Evolutionary conservation across 1,140 invertebrate genomes (phyloP).

Genomic region (Pogonomyrmex barbatus): DNA sequence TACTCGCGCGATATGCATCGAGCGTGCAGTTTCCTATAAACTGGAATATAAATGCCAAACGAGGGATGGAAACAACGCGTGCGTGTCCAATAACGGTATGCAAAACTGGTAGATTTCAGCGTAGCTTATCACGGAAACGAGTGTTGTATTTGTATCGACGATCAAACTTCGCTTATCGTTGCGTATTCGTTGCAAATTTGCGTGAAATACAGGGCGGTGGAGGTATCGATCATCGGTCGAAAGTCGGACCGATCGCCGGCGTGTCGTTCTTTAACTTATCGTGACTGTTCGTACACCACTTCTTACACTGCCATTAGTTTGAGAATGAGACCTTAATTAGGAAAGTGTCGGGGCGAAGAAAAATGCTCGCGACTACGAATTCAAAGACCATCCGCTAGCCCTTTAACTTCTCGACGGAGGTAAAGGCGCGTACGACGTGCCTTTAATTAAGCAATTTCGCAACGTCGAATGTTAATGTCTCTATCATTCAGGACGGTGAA

Average conservation of each 20-base stretch:
- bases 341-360: slow-evolving; percentile 45
- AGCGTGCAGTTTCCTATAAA: slow-evolving; percentile 37
- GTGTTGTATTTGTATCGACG: slow-evolving; percentile 25
- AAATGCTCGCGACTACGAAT: slow-evolving; percentile 31
- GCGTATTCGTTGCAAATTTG: slow-evolving; percentile 3
- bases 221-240: slow-evolving; percentile 38
- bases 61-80: neutral
- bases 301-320: slow-evolving; percentile 22
- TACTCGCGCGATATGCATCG: neutral
- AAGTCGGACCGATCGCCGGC: neutral
- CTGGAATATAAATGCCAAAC: slow-evolving; percentile 26
- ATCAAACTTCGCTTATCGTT: slow-evolving; percentile 54
- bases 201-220: slow-evolving; percentile 49
- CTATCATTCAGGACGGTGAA: slow-evolving; percentile 16
- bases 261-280: slow-evolving; percentile 31
- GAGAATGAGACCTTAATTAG: slow-evolving; percentile 45
- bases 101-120: slow-evolving; percentile 34
- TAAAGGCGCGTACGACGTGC: neutral
- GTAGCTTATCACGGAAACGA: slow-evolving; percentile 54
- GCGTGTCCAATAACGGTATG: slow-evolving; percentile 35
- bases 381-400: slow-evolving; percentile 42
- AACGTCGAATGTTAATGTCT: slow-evolving; percentile 52
- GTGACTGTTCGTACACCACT: slow-evolving; percentile 3
- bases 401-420: slow-evolving; percentile 33
- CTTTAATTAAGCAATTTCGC: slow-evolving; percentile 61